Evolutionary conservation across 2,888 invertebrate species (phyloP).

Genomic region (Chrysolina haemoptera): DNA sequence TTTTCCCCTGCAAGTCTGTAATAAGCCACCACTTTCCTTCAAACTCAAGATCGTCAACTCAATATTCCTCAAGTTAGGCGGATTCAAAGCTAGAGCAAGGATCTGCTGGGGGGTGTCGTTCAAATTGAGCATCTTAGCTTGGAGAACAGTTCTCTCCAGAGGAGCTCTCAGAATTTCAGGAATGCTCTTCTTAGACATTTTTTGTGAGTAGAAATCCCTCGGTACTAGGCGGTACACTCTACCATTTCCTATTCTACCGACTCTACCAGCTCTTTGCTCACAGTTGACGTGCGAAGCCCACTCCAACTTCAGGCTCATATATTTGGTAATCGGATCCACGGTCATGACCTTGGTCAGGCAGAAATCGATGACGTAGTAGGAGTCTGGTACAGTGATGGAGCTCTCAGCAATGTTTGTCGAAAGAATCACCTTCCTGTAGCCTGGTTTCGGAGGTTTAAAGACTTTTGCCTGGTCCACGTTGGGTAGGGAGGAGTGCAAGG

Average conservation of each 20-base stretch:
- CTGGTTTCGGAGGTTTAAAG: slow-evolving; percentile 75
- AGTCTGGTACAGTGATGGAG: slow-evolving; percentile 91
- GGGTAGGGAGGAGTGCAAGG: slow-evolving; percentile 78
- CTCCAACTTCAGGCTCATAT: slow-evolving; percentile 81
- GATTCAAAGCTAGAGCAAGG: slow-evolving; percentile 87
- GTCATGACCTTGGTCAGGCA: slow-evolving; percentile 89
- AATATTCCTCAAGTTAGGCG: slow-evolving; percentile 88
- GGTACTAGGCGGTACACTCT: slow-evolving; percentile 88
- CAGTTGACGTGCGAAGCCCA: slow-evolving; percentile 95
- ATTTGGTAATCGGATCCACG: slow-evolving; percentile 84
- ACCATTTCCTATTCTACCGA: slow-evolving; percentile 89
- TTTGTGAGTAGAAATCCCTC: slow-evolving; percentile 76
- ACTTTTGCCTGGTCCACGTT: slow-evolving; percentile 77
- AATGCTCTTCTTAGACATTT: slow-evolving; percentile 72
- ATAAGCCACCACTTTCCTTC: slow-evolving; percentile 91
- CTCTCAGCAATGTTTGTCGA: slow-evolving; percentile 95
- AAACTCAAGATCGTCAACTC: slow-evolving; percentile 85
- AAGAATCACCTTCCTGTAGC: slow-evolving; percentile 86
- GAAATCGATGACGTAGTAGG: slow-evolving; percentile 93
- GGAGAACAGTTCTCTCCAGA: slow-evolving; percentile 84
- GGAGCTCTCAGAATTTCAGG: slow-evolving; percentile 89
- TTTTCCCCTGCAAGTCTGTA: slow-evolving; percentile 71
- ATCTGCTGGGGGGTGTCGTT: slow-evolving; percentile 84
- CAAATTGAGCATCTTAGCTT: slow-evolving; percentile 86
- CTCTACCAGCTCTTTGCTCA: slow-evolving; percentile 90